Conservation (phyloP, 2,797 vertebrate genomes). For the Dendrocincla tyrannina region DNA sequence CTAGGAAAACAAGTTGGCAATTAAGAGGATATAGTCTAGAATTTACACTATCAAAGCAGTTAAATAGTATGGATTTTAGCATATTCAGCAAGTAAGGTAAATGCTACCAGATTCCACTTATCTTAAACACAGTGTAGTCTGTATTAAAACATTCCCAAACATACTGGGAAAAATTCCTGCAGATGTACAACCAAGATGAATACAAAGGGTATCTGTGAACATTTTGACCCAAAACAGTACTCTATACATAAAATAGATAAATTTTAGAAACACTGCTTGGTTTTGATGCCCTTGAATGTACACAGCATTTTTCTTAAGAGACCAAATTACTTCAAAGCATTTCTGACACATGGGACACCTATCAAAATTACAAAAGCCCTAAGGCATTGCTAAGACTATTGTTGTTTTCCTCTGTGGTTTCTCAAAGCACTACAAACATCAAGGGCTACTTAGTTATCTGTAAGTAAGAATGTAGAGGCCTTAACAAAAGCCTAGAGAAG, state of each 20-base stretch:
- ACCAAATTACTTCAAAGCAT: constrained; percentile 14
- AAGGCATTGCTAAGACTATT: not conserved
- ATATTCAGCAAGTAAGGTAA: not conserved
- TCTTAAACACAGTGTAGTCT: not conserved
- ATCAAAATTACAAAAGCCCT: not conserved
- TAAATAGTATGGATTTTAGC: not conserved
- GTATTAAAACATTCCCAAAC: not conserved
- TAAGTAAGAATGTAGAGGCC: not conserved
- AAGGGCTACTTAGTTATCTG: not conserved
- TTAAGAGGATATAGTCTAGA: not conserved
- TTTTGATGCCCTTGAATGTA: not conserved
- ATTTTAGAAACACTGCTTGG: not conserved
- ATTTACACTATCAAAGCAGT: not conserved
- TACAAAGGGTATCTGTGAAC: not conserved
- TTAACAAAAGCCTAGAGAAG: not conserved
- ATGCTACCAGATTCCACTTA: not conserved
- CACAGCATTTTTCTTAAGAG: not conserved
- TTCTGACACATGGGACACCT: constrained; percentile 9
- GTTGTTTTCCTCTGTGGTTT: not conserved
- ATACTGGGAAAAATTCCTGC: not conserved
- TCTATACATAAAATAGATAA: not conserved
- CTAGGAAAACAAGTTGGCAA: not conserved
- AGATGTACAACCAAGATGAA: not conserved
- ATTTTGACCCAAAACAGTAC: not conserved
- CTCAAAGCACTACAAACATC: not conserved